These are phyloP conservation scores for Malaclemys terrapin DNA, from an alignment of 2,113 vertebrate species.

Conservation along the genomic window DNA sequence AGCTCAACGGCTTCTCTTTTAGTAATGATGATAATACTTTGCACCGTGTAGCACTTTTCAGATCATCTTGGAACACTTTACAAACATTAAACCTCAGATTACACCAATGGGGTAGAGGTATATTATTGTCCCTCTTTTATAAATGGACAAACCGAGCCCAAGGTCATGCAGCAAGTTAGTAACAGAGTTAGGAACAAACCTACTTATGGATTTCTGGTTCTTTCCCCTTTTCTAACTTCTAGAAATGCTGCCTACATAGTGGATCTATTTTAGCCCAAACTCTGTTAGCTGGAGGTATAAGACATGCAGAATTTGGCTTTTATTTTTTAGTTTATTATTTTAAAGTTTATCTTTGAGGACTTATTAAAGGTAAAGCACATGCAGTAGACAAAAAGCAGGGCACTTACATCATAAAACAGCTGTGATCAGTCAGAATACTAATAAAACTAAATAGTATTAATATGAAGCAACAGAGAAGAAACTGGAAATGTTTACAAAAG, in stretches of 20 bases:
- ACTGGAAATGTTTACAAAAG: not conserved
- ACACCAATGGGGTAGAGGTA: conserved; percentile 4
- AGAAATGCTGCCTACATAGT: conserved; percentile 15
- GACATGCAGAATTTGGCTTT: not conserved
- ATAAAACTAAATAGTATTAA: not conserved
- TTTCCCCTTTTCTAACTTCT: not conserved
- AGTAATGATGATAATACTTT: conserved; percentile 39
- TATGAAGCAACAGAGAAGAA: not conserved
- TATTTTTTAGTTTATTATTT: not conserved
- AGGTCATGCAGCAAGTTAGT: conserved; percentile 29
- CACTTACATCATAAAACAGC: not conserved
- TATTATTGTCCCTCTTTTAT: conserved; percentile 32
- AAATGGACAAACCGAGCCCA: conserved; percentile 46
- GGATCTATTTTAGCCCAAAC: not conserved
- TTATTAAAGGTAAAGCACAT: not conserved
- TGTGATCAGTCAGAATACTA: not conserved
- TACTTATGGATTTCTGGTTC: not conserved
- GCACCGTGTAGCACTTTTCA: conserved; percentile 58
- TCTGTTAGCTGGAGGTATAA: not conserved
- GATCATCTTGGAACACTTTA: conserved; percentile 29
- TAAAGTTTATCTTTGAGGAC: not conserved
- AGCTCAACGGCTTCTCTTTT: conserved; percentile 58
- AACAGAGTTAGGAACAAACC: conserved; percentile 10
- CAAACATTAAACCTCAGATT: conserved; percentile 47
- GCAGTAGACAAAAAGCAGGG: not conserved